Evolutionary conservation across 2,113 vertebrate genomes (phyloP).

Genomic region (Leiothrix lutea): DNA sequence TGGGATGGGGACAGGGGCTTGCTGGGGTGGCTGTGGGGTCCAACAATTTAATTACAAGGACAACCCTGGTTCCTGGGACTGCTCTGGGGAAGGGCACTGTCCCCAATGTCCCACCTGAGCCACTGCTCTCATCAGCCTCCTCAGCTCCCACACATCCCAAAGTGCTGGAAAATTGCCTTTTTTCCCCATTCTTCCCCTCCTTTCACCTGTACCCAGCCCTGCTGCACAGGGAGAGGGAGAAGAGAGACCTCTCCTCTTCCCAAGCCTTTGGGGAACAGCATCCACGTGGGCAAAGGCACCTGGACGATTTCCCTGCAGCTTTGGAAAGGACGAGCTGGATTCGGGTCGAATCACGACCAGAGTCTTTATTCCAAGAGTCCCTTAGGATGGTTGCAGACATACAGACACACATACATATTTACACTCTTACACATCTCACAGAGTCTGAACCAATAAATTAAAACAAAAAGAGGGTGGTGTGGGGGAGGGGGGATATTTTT

Average conservation of each 20-base stretch:
- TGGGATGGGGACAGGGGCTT: neutral
- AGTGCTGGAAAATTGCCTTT: neutral
- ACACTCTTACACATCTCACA: slow-evolving; percentile 77
- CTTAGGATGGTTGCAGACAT: slow-evolving; percentile 72
- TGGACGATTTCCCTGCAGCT: neutral
- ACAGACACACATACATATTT: slow-evolving; percentile 80
- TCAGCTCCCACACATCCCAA: too few species aligned
- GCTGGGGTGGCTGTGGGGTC: neutral
- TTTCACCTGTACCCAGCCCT: neutral
- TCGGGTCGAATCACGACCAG: slow-evolving; percentile 59
- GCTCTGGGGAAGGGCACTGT: neutral
- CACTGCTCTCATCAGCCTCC: neutral
- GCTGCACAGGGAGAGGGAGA: neutral
- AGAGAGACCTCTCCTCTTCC: neutral
- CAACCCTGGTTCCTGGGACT: neutral
- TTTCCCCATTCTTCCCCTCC: neutral
- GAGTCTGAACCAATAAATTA: slow-evolving; percentile 82
- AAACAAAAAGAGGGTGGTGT: slow-evolving; percentile 55
- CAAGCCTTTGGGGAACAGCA: neutral
- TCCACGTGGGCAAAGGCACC: neutral
- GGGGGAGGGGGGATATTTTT: neutral
- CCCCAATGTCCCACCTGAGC: rapidly evolving
- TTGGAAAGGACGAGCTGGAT: slow-evolving; percentile 52
- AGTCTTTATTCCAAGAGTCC: slow-evolving; percentile 80
- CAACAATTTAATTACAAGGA: neutral